Evolutionary conservation across 2,888 invertebrate genomes (phyloP), one percentile per base, ranked within the genome.

Genomic region (Dinocampus coccinellae): DNA sequence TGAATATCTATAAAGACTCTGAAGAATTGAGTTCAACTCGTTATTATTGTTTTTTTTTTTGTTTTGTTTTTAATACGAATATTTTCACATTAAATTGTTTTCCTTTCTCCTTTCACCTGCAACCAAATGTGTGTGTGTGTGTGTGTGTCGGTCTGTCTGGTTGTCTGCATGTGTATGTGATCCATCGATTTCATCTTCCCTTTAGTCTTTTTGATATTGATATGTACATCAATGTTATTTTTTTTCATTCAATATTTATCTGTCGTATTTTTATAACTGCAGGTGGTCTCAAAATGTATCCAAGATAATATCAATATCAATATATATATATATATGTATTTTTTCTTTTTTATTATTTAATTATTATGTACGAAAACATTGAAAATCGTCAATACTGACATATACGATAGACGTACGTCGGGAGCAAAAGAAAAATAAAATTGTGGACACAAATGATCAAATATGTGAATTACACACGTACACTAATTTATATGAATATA

Each of bases 71-170:
- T 36, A 55, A 57, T 53, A 7, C 55, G 29, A 42, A 34, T 47
- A 64, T 64, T 64, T 64, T 64, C 26, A 53, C 52, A 22, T 53
- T 33, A 53, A n/a, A n/a, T 26, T 39, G 65, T 55, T 57, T 66
- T 66, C 65, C 57, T 57, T 66, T 66, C 65, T 66, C 65, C 65
- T 66, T 66, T 66, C 65, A 66, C 65, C 22, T 65, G 55, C 6
- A n/a, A 34, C 55, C 36, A 66, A 26, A 26, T 55, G 24, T 66
- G 29, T 36, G 57, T n/a, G n/a, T n/a, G n/a, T n/a, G n/a, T n/a
- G n/a, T n/a, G n/a, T n/a, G n/a, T n/a, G n/a, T n/a, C n/a, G n/a
- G n/a, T n/a, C n/a, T 47, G 47, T 47, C 47, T 16, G 6, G 47
- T 47, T 47, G 47, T 1, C n/a, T n/a, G n/a, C n/a, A n/a, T n/a